Evolutionary conservation across 1,140 invertebrate species (phyloP).

Genomic region (Leptinotarsa lineolata): DNA sequence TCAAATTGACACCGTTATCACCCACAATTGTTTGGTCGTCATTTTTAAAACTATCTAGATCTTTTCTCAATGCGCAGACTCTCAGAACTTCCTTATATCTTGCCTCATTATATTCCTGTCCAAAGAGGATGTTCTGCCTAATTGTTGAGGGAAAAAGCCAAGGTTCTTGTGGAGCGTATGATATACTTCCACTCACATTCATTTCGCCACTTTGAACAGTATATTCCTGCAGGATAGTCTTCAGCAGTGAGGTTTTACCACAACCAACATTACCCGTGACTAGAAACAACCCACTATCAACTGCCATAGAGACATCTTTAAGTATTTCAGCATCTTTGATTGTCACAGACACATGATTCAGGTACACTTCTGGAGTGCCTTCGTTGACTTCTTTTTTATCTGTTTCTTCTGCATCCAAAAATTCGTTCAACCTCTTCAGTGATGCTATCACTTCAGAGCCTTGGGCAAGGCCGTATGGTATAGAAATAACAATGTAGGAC

Average conservation of each 20-base stretch:
- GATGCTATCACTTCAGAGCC: constrained; percentile 57
- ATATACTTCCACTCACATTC: constrained; percentile 68
- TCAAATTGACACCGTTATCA: constrained; percentile 79
- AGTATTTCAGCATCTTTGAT: constrained; percentile 58
- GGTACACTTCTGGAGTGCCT: constrained; percentile 34
- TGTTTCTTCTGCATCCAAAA: constrained; percentile 37
- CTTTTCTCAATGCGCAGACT: constrained; percentile 67
- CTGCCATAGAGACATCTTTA: constrained; percentile 47
- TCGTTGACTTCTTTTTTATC: constrained; percentile 21
- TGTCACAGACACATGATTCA: constrained; percentile 36
- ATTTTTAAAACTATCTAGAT: constrained; percentile 69
- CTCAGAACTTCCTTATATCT: constrained; percentile 67
- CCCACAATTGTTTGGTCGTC: constrained; percentile 83
- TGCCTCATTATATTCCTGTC: constrained; percentile 53
- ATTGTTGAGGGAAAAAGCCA: constrained; percentile 72
- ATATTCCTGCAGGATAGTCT: constrained; percentile 74
- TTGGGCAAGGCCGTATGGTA: constrained; percentile 69
- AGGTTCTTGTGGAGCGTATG: constrained; percentile 79
- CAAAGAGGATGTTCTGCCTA: constrained; percentile 71
- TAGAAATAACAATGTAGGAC: constrained; percentile 73
- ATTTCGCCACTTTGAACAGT: constrained; percentile 66
- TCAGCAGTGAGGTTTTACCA: constrained; percentile 77
- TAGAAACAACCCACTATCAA: constrained; percentile 28
- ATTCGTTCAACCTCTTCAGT: constrained; percentile 39
- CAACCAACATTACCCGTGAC: constrained; percentile 75